A percentile compares a stretch with the other conserved stretches of the same genome.
Conservation (phyloP, 2,888 invertebrate genomes). For the Chironomus tentans region DNA sequence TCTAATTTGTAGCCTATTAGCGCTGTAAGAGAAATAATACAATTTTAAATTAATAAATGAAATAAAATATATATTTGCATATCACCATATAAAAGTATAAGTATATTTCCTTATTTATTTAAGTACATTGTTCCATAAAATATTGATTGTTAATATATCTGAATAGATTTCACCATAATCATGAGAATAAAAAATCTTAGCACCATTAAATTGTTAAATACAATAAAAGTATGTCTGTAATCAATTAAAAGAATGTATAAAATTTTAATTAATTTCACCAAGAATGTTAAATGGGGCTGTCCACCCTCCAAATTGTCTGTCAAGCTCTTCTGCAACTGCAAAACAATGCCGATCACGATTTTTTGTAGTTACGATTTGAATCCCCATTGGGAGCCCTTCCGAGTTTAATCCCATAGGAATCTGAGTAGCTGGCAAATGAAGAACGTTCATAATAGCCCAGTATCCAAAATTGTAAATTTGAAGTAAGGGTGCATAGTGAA, state of each 20-base stretch:
- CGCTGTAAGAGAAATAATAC: no score
- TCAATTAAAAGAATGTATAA: neutral
- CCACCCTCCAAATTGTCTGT: conserved; percentile 61
- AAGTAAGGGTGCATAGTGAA: conserved; percentile 68
- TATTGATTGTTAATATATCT: no score
- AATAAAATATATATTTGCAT: no score
- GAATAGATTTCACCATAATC: no score
- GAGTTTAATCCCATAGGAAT: conserved; percentile 68
- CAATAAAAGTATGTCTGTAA: no score
- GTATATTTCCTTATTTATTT: no score
- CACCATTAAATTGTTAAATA: no score
- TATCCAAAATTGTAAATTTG: conserved; percentile 77
- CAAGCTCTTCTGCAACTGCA: conserved; percentile 63
- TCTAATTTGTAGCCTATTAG: no score
- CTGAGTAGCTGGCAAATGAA: conserved; percentile 75
- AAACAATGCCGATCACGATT: conserved; percentile 62
- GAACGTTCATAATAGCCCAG: conserved; percentile 75
- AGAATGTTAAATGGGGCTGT: conserved; percentile 45
- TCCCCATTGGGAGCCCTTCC: conserved; percentile 65
- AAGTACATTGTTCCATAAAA: no score
- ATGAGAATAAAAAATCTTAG: no score
- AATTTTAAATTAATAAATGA: no score
- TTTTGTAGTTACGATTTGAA: conserved; percentile 68
- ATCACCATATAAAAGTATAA: neutral
- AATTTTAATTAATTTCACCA: neutral